These are phyloP conservation scores for Ammodytes dubius DNA, from an alignment of 2,113 vertebrate species.

Conservation along the genomic window DNA sequence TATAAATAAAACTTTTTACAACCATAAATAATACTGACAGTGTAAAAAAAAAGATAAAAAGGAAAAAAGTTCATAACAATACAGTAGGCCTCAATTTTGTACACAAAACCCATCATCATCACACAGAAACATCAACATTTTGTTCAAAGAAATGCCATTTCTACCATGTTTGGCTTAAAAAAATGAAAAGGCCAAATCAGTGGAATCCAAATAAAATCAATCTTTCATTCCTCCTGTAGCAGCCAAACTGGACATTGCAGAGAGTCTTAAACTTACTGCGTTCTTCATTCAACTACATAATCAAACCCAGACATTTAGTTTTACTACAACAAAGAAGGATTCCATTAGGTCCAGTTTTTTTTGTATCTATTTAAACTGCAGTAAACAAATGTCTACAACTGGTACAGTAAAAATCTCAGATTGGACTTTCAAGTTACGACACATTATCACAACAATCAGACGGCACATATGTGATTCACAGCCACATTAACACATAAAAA, in stretches of 20 bases:
- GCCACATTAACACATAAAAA: constrained; percentile 58
- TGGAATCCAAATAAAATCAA: constrained; percentile 7
- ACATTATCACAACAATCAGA: constrained; percentile 43
- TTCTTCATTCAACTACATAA: constrained; percentile 6
- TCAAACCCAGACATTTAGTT: background rate
- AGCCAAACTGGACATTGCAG: constrained; percentile 15
- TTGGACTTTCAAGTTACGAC: constrained; percentile 35
- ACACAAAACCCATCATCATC: constrained; percentile 46
- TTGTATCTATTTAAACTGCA: background rate
- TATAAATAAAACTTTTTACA: constrained; percentile 61
- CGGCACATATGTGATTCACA: constrained; percentile 64
- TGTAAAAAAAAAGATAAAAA: constrained; percentile 74
- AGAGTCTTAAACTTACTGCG: background rate
- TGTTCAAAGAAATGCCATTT: constrained; percentile 47
- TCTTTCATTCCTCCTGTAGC: background rate
- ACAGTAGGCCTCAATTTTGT: constrained; percentile 39
- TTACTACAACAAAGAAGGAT: constrained; percentile 10
- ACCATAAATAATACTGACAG: constrained; percentile 78
- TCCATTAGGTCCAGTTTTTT: background rate
- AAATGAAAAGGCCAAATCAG: background rate
- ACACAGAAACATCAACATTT: constrained; percentile 38
- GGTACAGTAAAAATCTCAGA: constrained; percentile 32
- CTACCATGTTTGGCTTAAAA: background rate
- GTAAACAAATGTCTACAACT: constrained; percentile 18
- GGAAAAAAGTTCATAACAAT: constrained; percentile 44